A percentile compares a stretch with the other conserved stretches of the same genome.
Evolutionary conservation across 2,888 invertebrate species (phyloP).

Genomic region (Hypolimnas misippus): DNA sequence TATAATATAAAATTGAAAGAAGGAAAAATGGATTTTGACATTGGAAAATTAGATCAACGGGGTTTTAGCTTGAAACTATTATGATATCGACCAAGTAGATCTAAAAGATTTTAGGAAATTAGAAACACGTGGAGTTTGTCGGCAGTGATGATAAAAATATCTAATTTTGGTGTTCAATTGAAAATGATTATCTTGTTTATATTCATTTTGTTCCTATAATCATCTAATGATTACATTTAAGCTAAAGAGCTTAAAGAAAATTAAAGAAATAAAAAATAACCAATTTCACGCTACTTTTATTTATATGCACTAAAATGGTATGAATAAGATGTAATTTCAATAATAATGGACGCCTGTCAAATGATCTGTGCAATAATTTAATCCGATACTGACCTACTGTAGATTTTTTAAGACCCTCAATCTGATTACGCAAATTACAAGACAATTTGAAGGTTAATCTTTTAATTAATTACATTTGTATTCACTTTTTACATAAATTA

Average conservation of each 20-base stretch:
- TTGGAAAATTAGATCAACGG: not conserved
- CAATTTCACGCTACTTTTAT: too few relatives aligned
- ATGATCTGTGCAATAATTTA: not conserved
- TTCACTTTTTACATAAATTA: not conserved
- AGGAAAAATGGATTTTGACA: not conserved
- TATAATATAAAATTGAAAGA: not conserved
- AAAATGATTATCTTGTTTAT: too few relatives aligned
- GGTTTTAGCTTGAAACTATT: too few relatives aligned
- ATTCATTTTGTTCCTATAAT: too few relatives aligned
- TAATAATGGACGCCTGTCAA: not conserved
- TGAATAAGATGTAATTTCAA: not conserved
- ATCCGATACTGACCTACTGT: constrained; percentile 1
- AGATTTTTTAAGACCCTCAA: not conserved
- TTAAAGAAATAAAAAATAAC: too few relatives aligned
- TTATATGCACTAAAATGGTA: too few relatives aligned
- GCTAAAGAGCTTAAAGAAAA: too few relatives aligned
- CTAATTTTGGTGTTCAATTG: too few relatives aligned
- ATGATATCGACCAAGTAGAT: not conserved
- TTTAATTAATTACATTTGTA: not conserved
- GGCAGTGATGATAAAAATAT: too few relatives aligned
- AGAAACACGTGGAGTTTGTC: too few relatives aligned
- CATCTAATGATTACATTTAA: too few relatives aligned
- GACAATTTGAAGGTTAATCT: not conserved
- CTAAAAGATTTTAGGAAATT: not conserved
- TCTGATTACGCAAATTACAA: not conserved